Base-by-base conservation (phyloP, 2,888 invertebrate species). In the Oxyscelio sp. region DNA sequence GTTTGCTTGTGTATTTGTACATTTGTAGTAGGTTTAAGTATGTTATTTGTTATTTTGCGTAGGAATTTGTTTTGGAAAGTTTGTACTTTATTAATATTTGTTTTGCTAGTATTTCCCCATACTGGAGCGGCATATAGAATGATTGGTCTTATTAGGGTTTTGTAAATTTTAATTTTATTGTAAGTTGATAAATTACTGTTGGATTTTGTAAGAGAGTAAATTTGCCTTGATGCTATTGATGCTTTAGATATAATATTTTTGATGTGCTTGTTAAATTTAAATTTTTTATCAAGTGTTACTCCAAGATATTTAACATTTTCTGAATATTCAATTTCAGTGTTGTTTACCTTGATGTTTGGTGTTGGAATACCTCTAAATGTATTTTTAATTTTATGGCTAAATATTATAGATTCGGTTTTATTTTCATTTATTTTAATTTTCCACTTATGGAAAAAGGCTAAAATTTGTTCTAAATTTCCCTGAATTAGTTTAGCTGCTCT, bases 391-490 rank as follows among this genome's bases (percentile, higher is more conserved):
- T 52, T 68, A 13, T 31, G 27, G 9, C 52, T 40, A 24, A 54
- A 68, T 15, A 40, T 54, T 2, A 68, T 24, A 3, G 15, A 15
- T 68, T 68, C 54, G 9, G 66, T 68, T 54, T 68, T 68, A 15
- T 13, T n/a, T 0, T 34, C n/a, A 24, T 68, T 68, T 22, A 68
- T 54, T 54, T 68, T 68, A 13, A 68, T 24, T 68, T 68, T 68
- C 34, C 34, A 50, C 50, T 21, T 22, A 9, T 65, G 13, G n/a
- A 13, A 59, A 6, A 22, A 40, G 5, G 4, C 6, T 5, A 27
- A 6, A 27, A 27, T 27, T 27, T 27, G 4, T 5, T 27, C 6
- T 38, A n/a, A 13, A 11, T 13, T 5, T 22, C 21, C 40, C n/a
- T 13, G 38, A 21, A 54, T 27, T 17, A 27, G 4, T 31, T 54